Evolutionary conservation across 2,888 invertebrate species (phyloP).

Genomic region (Hemithea aestivaria): DNA sequence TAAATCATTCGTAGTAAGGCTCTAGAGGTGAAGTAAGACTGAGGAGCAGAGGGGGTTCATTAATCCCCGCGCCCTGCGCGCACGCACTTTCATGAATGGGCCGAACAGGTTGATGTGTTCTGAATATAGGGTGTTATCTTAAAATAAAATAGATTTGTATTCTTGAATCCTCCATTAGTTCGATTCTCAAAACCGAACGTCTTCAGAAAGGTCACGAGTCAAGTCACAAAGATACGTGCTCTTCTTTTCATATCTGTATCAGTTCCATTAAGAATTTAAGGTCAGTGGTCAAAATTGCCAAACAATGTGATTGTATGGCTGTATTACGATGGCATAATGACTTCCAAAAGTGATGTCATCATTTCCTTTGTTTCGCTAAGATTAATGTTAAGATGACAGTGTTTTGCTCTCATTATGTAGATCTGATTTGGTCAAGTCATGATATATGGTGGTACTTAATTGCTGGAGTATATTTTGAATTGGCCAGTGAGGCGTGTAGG

Average conservation of each 20-base stretch:
- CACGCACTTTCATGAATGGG: conserved; percentile 80
- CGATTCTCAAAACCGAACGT: no score
- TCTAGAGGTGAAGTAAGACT: conserved; percentile 52
- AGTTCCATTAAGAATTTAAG: conserved; percentile 31
- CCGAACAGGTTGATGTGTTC: conserved; percentile 77
- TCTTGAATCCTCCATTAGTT: no score
- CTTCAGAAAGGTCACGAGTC: conserved; percentile 5
- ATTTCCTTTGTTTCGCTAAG: conserved; percentile 55
- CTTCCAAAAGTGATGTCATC: conserved; percentile 53
- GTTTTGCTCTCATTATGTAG: conserved; percentile 45
- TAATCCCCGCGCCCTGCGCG: conserved; percentile 79
- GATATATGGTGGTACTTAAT: conserved; percentile 6
- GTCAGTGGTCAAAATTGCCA: conserved; percentile 43
- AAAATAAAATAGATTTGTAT: conserved; percentile 19
- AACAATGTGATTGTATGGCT: conserved; percentile 41
- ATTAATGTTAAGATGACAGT: conserved; percentile 47
- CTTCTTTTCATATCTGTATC: conserved; percentile 27
- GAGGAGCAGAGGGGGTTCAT: conserved; percentile 67
- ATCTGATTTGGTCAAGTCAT: conserved; percentile 14
- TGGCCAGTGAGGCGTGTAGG: conserved; percentile 17
- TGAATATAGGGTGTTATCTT: conserved; percentile 53
- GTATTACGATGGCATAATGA: conserved; percentile 35
- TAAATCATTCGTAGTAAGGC: conserved; percentile 35
- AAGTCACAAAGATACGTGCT: conserved; percentile 27
- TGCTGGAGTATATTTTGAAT: conserved; percentile 3